Evolutionary conservation across 1,140 invertebrate genomes (phyloP).

Genomic region (Zophobas atratus): DNA sequence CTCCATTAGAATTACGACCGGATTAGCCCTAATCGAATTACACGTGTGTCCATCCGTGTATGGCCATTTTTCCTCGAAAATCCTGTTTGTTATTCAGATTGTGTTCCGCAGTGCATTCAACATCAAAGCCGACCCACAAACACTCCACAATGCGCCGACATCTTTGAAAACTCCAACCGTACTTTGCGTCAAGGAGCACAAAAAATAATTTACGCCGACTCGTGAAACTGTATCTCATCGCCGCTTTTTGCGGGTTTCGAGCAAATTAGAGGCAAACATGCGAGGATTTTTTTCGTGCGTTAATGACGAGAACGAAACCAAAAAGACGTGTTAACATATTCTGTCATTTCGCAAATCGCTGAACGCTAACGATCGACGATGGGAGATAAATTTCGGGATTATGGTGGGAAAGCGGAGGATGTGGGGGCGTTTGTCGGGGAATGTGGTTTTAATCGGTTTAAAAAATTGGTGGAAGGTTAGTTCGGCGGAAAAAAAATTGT

Average conservation of each 20-base stretch:
- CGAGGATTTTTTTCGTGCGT: background rate
- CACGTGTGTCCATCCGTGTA: conserved; percentile 12
- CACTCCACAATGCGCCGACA: background rate
- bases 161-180: conserved; percentile 14
- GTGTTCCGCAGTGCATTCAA: conserved; percentile 14
- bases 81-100: conserved; percentile 35
- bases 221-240: background rate
- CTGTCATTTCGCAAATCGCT: background rate
- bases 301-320: conserved; percentile 1
- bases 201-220: background rate
- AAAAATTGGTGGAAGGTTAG: no score
- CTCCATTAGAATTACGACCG: conserved; percentile 13
- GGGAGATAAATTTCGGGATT: background rate
- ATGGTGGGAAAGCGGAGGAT: no score
- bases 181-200: background rate
- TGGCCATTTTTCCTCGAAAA: conserved; percentile 13
- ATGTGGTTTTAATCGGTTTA: no score
- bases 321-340: background rate
- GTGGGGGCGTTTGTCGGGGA: no score
- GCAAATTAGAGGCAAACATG: background rate
- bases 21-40: conserved; percentile 37
- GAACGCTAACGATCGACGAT: background rate
- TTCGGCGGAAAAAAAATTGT: no score
- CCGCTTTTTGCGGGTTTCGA: background rate
- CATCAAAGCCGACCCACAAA: background rate